A percentile compares a stretch with the other conserved stretches of the same genome.
These are phyloP conservation scores for Dendrophyllia cribrosa DNA, from an alignment of 64 coral and sea anemone genomes.

Conservation along the genomic window DNA sequence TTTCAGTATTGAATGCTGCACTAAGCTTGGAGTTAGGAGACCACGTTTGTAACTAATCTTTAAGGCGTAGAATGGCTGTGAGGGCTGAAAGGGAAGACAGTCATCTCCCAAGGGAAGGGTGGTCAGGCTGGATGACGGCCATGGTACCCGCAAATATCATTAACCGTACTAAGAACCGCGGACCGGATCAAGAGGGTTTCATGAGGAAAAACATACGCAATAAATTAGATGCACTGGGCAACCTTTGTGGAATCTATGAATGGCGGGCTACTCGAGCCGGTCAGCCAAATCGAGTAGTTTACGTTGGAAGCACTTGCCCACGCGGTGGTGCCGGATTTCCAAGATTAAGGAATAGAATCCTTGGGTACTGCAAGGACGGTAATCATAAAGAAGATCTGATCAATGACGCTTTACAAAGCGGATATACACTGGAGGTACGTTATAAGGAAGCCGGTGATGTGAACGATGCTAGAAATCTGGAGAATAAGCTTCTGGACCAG, in stretches of 20 bases:
- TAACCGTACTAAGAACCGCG: neutral
- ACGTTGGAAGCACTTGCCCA: conserved; percentile 21
- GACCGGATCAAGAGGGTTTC: neutral
- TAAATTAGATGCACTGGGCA: neutral
- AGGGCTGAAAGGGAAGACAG: neutral
- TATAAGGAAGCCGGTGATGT: neutral
- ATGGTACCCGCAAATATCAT: neutral
- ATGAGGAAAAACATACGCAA: neutral
- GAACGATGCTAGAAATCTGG: neutral
- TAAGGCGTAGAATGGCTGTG: too few relatives aligned
- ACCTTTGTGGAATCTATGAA: conserved; percentile 29
- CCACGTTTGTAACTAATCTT: too few relatives aligned
- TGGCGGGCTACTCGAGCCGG: neutral
- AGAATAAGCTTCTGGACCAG: neutral
- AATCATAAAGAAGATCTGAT: conserved; percentile 1
- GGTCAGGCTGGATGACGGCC: neutral
- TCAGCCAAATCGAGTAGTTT: conserved; percentile 11
- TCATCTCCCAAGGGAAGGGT: neutral
- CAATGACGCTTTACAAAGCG: neutral
- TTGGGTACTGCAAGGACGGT: neutral
- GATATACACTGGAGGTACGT: conserved; percentile 21
- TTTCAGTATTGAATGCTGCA: too few relatives aligned
- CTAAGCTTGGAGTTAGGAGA: too few relatives aligned
- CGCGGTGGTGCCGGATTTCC: neutral
- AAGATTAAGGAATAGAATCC: neutral